These are phyloP conservation scores for Cathartes aura DNA, from an alignment of 2,113 vertebrate genomes.

Conservation along the genomic window DNA sequence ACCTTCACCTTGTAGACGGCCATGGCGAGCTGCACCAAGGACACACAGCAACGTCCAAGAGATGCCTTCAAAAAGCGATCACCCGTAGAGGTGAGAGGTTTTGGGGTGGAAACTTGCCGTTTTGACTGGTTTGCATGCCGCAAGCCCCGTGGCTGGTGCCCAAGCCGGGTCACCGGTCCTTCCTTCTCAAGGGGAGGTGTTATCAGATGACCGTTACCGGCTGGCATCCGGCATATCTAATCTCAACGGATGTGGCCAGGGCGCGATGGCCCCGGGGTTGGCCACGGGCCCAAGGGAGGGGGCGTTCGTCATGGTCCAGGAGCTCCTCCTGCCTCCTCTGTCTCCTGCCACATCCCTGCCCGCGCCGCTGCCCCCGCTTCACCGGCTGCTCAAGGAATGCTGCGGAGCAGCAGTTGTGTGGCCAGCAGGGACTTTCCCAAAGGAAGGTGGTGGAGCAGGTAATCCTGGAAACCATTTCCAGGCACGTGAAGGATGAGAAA, in stretches of 20 bases:
- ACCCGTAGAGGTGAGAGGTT: not conserved
- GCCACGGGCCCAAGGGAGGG: not conserved
- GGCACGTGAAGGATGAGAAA: no score
- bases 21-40: not conserved
- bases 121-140: not conserved
- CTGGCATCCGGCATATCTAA: rapidly evolving
- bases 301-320: no score
- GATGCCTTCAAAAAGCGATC: not conserved
- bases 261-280: not conserved
- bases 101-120: no score
- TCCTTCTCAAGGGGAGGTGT: no score
- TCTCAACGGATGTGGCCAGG: not conserved
- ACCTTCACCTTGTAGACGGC: not conserved
- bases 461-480: not conserved
- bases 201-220: not conserved
- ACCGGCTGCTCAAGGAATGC: not conserved
- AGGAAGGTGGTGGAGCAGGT: not conserved
- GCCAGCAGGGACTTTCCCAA: not conserved
- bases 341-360: not conserved
- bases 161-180: not conserved
- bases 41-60: not conserved
- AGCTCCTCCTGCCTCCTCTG: not conserved
- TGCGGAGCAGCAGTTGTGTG: not conserved
- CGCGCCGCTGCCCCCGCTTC: rapidly evolving
- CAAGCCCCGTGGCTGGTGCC: not conserved